Evolutionary conservation across 2,888 invertebrate genomes (phyloP).

Genomic region (Mimumesa dahlbomi): DNA sequence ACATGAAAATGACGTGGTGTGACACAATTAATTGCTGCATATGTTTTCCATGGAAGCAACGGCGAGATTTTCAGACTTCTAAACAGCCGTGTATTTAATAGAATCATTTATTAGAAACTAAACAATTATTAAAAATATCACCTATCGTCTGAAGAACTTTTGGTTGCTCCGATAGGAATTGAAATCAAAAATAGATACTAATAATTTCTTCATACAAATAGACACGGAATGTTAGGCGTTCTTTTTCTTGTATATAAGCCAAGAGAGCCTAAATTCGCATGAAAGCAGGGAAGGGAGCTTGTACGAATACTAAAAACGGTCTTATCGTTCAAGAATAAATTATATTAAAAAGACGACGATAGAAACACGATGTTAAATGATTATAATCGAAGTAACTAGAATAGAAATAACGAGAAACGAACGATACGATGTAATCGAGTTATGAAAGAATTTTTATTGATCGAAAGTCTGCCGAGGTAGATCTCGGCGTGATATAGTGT

Average conservation of each 20-base stretch:
- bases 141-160: not conserved
- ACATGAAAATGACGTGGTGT: slow-evolving; percentile 6
- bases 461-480: slow-evolving; percentile 22
- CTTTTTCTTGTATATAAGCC: slow-evolving; percentile 29
- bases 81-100: not conserved
- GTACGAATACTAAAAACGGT: not conserved
- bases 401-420: slow-evolving; percentile 5
- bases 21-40: slow-evolving; percentile 22
- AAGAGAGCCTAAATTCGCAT: not conserved
- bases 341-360: not conserved
- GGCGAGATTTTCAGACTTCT: slow-evolving; percentile 13
- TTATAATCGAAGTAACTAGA: slow-evolving; percentile 32
- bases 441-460: slow-evolving; percentile 21
- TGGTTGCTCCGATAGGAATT: slow-evolving; percentile 5
- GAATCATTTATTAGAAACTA: not conserved
- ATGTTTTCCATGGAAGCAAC: slow-evolving; percentile 8
- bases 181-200: too few relatives aligned
- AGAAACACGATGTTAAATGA: slow-evolving; percentile 19
- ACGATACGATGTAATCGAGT: slow-evolving; percentile 16
- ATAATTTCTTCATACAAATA: too few relatives aligned
- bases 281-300: slow-evolving; percentile 5
- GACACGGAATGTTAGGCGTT: too few relatives aligned
- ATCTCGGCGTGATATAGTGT: slow-evolving; percentile 26
- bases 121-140: not conserved
- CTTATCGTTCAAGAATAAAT: not conserved